A percentile compares a stretch with the other conserved stretches of the same genome.
These are phyloP conservation scores for Perizoma affinitatum DNA, from an alignment of 2,888 invertebrate genomes.

Conservation along the genomic window DNA sequence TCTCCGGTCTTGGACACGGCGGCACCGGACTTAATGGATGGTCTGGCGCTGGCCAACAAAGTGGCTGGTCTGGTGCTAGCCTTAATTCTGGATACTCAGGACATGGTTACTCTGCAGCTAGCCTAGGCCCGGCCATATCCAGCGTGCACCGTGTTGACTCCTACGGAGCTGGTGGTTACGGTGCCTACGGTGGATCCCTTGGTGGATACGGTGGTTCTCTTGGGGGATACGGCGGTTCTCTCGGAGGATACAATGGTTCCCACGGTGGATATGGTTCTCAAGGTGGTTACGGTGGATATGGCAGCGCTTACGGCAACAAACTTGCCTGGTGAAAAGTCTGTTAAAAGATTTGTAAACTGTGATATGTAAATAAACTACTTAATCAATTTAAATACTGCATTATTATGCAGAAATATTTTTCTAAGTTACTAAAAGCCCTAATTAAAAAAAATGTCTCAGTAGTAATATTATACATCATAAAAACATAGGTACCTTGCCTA, in stretches of 20 bases:
- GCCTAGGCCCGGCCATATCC: constrained; percentile 45
- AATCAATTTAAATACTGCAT: no score
- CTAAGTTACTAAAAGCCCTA: no score
- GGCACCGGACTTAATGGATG: constrained; percentile 28
- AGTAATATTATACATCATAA: no score
- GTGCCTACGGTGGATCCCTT: constrained; percentile 7
- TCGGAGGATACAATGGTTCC: constrained; percentile 28
- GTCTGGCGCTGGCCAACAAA: constrained; percentile 20
- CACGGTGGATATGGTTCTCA: constrained; percentile 21
- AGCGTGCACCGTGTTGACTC: constrained; percentile 39
- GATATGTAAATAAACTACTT: constrained; percentile 25
- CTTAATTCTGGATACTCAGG: constrained; percentile 16
- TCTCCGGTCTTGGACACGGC: constrained; percentile 30
- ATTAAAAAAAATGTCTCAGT: no score
- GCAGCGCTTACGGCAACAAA: constrained; percentile 31
- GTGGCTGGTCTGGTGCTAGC: constrained; percentile 30
- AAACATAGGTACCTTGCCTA: no score
- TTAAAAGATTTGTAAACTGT: constrained; percentile 10
- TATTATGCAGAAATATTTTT: no score
- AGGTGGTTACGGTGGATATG: constrained; percentile 27
- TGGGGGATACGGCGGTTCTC: constrained; percentile 22
- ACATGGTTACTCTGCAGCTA: constrained; percentile 24
- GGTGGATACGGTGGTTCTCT: constrained; percentile 11
- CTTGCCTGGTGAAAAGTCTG: constrained; percentile 23
- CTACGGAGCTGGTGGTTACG: constrained; percentile 24